Conservation (phyloP, 1,140 invertebrate species). For the Drosophila mayri region DNA sequence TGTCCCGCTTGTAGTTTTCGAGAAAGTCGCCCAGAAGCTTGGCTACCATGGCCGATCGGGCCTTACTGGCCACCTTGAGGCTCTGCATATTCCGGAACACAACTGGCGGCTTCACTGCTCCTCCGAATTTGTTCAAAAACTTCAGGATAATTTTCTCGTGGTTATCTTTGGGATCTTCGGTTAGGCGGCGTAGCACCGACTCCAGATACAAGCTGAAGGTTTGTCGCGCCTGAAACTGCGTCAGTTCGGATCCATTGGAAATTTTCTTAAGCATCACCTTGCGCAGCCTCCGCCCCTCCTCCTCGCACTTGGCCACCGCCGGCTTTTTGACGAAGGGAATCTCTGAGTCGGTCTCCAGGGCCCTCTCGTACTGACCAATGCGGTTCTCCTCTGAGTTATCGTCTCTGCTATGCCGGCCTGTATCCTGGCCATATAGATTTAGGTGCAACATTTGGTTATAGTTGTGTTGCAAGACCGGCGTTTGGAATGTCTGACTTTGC, state of each 20-base stretch:
- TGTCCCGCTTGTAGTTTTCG: conserved; percentile 94
- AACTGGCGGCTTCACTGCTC: conserved; percentile 91
- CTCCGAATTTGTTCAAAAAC: conserved; percentile 93
- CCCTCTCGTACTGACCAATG: conserved; percentile 79
- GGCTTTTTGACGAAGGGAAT: conserved; percentile 71
- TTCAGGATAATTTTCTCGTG: conserved; percentile 91
- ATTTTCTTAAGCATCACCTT: conserved; percentile 78
- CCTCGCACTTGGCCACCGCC: conserved; percentile 68
- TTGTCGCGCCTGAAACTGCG: conserved; percentile 89
- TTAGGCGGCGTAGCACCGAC: conserved; percentile 90
- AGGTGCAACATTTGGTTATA: conserved; percentile 92
- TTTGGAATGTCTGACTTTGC: conserved; percentile 86
- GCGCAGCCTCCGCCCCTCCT: conserved; percentile 70
- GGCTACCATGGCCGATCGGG: conserved; percentile 93
- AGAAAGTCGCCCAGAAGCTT: conserved; percentile 97
- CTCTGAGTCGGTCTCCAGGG: conserved; percentile 61
- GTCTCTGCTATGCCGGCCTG: conserved; percentile 29
- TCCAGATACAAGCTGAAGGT: conserved; percentile 94
- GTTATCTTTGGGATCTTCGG: conserved; percentile 87
- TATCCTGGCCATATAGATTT: conserved; percentile 80
- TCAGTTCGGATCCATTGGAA: conserved; percentile 75
- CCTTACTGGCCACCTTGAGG: conserved; percentile 89
- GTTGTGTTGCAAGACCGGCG: conserved; percentile 88
- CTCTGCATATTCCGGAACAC: conserved; percentile 84
- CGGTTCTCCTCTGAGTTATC: conserved; percentile 75